Base-by-base conservation (phyloP, 2,113 vertebrate genomes). In the Trogon melanurus region DNA sequence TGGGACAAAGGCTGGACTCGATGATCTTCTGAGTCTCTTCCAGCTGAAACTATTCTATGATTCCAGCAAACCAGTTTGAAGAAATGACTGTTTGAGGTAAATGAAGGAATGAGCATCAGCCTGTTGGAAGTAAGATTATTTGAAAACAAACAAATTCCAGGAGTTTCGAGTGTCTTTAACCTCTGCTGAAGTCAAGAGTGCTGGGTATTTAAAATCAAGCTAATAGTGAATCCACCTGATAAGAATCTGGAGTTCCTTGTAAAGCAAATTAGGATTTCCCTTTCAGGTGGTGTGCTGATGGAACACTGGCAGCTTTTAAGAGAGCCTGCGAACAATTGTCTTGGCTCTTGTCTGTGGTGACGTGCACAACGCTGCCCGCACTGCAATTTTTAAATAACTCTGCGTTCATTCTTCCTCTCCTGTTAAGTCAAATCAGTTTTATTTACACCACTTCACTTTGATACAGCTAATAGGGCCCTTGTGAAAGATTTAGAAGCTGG, bases 401-500 rank as follows among this genome's bases (percentile, higher is more conserved):
- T 53, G 62, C 56, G 36, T 54, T 83, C 41, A 5, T 62, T 23
- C 70, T 67, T 76, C 57, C 16, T 95, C 69, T 79, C 17, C 88
- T 95, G 84, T n/a, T 56, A 91, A 95, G 90, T 95, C 93, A 79
- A 58, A 64, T 69, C 64, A 53, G 79, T 88, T 97, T 95, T 88
- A 60, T 96, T 95, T 90, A 87, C 85, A 82, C 57, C 73, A 82
- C 88, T 88, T 88, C 79, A 87, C 93, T 96, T 88, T 79, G 91
- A 89, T 82, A 65, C 36, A 86, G 80, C 62, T 87, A 82, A 67
- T 73, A 66, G 71, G 71, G 78, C 62, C 94, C 85, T 94, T 78
- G 67, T 92, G 93, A 92, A 97, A 88, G 85, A 92, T 95, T 80
- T 65, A 86, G 81, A 84, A 94, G 78, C 81, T 88, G 85, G 90